Evolutionary conservation across 2,797 vertebrate genomes (phyloP), one percentile per base, ranked within the genome.

Genomic region (Hylomyscus alleni): DNA sequence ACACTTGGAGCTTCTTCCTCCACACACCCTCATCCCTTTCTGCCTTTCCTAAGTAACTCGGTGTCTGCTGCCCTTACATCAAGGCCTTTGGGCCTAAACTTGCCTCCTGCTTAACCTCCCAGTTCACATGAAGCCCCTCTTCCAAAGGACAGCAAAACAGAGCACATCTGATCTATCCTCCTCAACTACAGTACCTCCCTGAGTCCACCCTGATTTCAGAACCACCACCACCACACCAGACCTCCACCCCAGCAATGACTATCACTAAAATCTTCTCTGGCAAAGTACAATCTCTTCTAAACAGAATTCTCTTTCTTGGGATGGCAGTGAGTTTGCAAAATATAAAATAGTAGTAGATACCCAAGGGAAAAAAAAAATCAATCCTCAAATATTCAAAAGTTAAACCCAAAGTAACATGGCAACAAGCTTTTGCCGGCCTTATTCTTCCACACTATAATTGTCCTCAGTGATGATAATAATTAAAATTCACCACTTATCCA

Each of bases 361-460:
- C 54, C 29, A 95, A 93, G 34, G n/a, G n/a, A 37, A 62, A 85
- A 92, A n/a, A 88, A 90, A 26, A 24, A 62, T 24, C 54, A 88
- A 83, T 1, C 3, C 26, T n/a, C 60, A 92, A 93, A 72, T 86
- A 93, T 22, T 91, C n/a, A 85, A 94, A 91, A 14, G 72, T 47
- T 89, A 95, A 94, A 69, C 77, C 13, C 10, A 96, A 95, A 56
- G 54, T 62, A 73, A 86, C 24, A 69, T 1, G 54, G 20, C 89
- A 92, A 93, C 4, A 31, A 89, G 60, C 5, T 73, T 65, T 15
- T 90, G 73, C 77, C 67, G 24, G 76, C 20, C 94, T 85, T 69
- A 50, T 65, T 93, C 95, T 93, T 84, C 84, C 40, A 95, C 2
- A 52, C 19, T 62, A 81, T 67, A 65, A 77, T 8, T 50, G 26